phyloP scores from a whole-genome alignment of 2,113 vertebrate genomes.

The Passer domesticus region DNA sequence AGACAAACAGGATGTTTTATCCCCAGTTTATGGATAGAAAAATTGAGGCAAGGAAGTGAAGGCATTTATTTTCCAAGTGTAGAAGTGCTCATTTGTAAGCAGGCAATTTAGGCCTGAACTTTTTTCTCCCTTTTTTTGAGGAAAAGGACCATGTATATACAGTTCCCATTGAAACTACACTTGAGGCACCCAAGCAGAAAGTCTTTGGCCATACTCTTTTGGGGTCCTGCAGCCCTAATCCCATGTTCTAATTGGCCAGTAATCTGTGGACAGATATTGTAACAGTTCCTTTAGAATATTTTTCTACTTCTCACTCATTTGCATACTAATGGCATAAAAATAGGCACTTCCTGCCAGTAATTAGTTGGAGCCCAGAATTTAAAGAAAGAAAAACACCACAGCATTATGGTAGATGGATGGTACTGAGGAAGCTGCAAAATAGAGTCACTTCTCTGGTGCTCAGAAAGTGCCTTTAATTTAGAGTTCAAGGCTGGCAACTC shows the following conservation, averaged over 20 bases:
- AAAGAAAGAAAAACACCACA: conserved; percentile 69
- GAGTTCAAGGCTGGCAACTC: conserved; percentile 60
- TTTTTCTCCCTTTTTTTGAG: neutral
- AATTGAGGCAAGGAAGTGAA: conserved; percentile 35
- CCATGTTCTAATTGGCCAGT: conserved; percentile 69
- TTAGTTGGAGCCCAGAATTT: conserved; percentile 69
- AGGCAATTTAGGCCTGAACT: conserved; percentile 31
- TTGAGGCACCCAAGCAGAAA: conserved; percentile 60
- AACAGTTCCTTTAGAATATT: conserved; percentile 74
- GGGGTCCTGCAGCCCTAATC: conserved; percentile 52
- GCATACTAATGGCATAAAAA: conserved; percentile 75
- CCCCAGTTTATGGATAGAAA: conserved; percentile 33
- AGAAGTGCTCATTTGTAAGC: conserved; percentile 56
- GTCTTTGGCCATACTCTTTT: conserved; percentile 58
- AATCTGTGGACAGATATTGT: conserved; percentile 71
- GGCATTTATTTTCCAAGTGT: conserved; percentile 42
- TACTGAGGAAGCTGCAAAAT: conserved; percentile 70
- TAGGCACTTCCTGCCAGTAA: conserved; percentile 73
- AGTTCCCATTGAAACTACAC: conserved; percentile 58
- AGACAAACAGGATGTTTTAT: conserved; percentile 38
- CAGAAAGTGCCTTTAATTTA: conserved; percentile 61
- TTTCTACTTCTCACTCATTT: conserved; percentile 71
- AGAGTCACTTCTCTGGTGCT: conserved; percentile 57
- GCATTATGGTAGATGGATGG: conserved; percentile 69
- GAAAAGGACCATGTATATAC: conserved; percentile 29